Conservation (phyloP, 2,113 vertebrate genomes). For the Pelecanus crispus region DNA sequence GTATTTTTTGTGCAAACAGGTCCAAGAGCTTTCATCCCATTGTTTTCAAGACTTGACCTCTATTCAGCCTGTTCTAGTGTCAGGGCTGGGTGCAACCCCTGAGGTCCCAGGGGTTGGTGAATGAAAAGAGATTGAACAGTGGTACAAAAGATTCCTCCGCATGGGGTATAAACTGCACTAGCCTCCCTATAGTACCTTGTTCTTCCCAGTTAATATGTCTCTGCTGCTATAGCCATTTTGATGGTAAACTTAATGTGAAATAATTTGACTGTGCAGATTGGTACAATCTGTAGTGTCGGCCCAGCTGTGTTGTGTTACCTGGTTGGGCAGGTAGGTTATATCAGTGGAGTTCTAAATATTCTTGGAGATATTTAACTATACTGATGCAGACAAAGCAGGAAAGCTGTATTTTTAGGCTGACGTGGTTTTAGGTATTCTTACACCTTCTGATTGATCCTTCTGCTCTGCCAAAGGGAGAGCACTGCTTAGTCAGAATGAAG, state of each 20-base stretch:
- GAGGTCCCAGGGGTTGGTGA: background rate
- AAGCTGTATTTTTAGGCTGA: background rate
- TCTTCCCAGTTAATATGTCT: background rate
- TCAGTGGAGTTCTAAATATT: background rate
- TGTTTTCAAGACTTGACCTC: background rate
- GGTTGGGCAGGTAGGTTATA: background rate
- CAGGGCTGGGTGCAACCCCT: background rate
- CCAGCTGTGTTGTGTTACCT: background rate
- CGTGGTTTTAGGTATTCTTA: background rate
- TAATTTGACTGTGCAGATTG: background rate
- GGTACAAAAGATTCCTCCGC: background rate
- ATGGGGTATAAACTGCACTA: background rate
- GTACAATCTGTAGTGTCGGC: background rate
- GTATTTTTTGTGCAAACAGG: background rate
- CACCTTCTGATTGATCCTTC: background rate
- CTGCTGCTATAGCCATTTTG: background rate
- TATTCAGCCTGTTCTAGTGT: fast-evolving
- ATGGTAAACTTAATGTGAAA: background rate
- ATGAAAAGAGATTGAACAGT: background rate
- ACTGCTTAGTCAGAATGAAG: background rate
- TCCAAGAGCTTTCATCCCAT: background rate
- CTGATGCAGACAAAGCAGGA: background rate
- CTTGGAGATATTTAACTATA: background rate
- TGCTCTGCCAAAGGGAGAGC: background rate
- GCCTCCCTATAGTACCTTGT: background rate